Base-by-base conservation (phyloP, 1,140 invertebrate species). In the Carposina sasakii region DNA sequence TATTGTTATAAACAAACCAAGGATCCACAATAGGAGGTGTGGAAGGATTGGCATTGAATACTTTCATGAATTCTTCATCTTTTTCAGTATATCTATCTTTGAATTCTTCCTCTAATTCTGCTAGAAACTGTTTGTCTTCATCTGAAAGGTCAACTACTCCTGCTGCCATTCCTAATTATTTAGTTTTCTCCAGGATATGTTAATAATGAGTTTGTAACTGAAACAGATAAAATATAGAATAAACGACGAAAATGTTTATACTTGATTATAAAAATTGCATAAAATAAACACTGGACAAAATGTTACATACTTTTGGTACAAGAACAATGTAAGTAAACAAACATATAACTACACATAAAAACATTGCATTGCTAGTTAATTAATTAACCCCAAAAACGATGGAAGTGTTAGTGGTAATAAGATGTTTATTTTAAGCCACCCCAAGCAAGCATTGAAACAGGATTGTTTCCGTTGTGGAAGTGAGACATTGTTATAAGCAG, bases 31-130 rank as follows among this genome's bases (percentile, higher is more conserved):
- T 76, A 4, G 84, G 84, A 20, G 84, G 82, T 19, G 26, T 54
- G 0, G 73, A 59, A 17, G 64, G 59, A 21, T 71, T 60, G 28
- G 67, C 64, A 47, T 78, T 79, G 37, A 69, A 81, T 0, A 81
- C 67, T 59, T 76, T 81, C 76, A 84, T 82, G 47, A 68, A 86
- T 40, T 81, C 76, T 50, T 75, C 71, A 67, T 86, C 84, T 28
- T 78, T 75, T 21, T 81, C 81, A 41, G 82, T 84, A 52, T 53
- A 86, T 48, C 84, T 68, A 41, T 85, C 63, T 57, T 77, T 75
- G 5, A 85, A 67, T 46, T 83, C 64, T 47, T 71, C 70, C 58
- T 86, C 82, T 55, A 77, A 79, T 60, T 71, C 57, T 19, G 63
- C 68, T 48, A 86, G 52, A 44, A 85, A 85, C 12, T 73, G 68